A percentile compares a stretch with the other conserved stretches of the same genome.
phyloP scores from a whole-genome alignment of 2,888 invertebrate genomes.

The Tenthredo amoena region DNA sequence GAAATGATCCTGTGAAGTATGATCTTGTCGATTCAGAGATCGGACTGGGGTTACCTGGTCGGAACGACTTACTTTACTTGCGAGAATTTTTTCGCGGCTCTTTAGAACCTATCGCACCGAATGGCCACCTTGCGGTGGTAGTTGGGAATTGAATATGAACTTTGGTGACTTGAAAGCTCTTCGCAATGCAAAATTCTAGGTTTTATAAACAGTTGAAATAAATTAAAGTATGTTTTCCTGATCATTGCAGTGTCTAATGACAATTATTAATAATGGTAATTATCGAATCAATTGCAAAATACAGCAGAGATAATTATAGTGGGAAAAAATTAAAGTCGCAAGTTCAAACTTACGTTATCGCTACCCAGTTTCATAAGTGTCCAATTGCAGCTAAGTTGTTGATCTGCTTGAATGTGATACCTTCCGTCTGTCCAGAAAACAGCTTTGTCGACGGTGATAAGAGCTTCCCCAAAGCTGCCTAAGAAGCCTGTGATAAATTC shows the following conservation, averaged over 20 bases:
- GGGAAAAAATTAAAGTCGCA: neutral
- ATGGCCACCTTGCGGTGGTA: slow-evolving; percentile 10
- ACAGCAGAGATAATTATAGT: neutral
- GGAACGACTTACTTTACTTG: neutral
- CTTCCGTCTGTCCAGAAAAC: slow-evolving; percentile 96
- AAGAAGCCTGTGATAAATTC: slow-evolving; percentile 91
- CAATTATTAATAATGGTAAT: neutral
- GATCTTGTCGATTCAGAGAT: slow-evolving; percentile 64
- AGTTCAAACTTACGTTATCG: slow-evolving; percentile 76
- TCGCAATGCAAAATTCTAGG: neutral
- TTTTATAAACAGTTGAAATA: neutral
- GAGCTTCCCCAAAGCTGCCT: slow-evolving; percentile 87
- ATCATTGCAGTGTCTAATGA: neutral
- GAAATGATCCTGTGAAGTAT: slow-evolving; percentile 85
- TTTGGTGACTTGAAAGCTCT: neutral
- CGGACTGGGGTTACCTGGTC: neutral
- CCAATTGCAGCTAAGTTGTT: slow-evolving; percentile 94
- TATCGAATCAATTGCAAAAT: neutral
- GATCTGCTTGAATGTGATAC: slow-evolving; percentile 92
- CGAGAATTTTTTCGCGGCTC: neutral
- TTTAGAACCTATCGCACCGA: neutral
- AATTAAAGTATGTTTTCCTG: neutral
- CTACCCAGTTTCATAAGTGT: slow-evolving; percentile 89
- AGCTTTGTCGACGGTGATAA: slow-evolving; percentile 84
- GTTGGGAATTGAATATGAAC: neutral